These are phyloP conservation scores for Onychomys torridus DNA, from an alignment of 2,797 vertebrate species.

Conservation along the genomic window DNA sequence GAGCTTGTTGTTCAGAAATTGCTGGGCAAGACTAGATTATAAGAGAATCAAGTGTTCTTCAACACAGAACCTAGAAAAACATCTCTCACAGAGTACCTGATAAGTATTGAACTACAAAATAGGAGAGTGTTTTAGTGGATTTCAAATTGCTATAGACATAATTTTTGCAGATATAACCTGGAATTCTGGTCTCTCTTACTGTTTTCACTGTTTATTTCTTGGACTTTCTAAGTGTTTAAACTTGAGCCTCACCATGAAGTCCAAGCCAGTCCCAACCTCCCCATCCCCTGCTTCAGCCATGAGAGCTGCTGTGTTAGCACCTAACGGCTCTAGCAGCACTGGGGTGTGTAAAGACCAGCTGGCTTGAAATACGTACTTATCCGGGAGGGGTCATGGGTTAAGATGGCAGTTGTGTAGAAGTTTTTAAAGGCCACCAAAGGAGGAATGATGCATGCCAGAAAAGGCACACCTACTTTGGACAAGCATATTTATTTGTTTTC, in stretches of 20 bases:
- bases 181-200: background rate
- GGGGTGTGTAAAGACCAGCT: background rate
- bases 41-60: background rate
- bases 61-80: background rate
- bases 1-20: background rate
- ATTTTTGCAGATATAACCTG: background rate
- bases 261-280: background rate
- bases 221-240: background rate
- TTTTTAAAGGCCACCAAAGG: too few relatives aligned
- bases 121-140: background rate
- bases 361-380: background rate
- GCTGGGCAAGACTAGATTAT: background rate
- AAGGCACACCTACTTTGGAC: background rate
- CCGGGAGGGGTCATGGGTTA: background rate
- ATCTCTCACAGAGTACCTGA: background rate
- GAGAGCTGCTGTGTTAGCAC: background rate
- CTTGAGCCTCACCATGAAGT: background rate
- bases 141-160: slow-evolving; percentile 4
- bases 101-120: background rate
- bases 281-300: background rate
- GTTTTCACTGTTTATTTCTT: background rate
- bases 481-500: background rate
- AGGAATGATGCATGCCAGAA: background rate
- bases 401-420: background rate
- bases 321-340: background rate